Conservation (phyloP, 2,888 invertebrate species). For the Parthenolecanium corni region DNA sequence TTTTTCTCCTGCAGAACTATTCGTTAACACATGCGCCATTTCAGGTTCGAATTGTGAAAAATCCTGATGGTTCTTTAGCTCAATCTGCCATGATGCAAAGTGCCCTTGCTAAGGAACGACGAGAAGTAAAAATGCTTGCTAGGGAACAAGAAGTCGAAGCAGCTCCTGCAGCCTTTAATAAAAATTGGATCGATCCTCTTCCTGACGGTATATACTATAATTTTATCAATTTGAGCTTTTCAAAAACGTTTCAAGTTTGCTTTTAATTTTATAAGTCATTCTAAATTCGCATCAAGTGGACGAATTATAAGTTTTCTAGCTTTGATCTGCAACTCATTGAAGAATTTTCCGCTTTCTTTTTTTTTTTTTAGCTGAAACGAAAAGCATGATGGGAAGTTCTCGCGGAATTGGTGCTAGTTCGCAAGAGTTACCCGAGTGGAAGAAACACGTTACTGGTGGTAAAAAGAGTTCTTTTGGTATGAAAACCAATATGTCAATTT, state of each 20-base stretch:
- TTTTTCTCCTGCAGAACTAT: no score
- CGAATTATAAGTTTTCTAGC: no score
- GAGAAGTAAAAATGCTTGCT: slow-evolving; percentile 93
- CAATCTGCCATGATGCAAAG: slow-evolving; percentile 99
- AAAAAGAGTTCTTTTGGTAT: slow-evolving; percentile 97
- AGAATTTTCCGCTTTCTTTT: neutral
- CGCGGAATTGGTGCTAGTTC: slow-evolving; percentile 71
- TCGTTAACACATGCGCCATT: no score
- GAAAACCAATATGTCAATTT: slow-evolving; percentile 83
- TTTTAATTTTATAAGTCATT: neutral
- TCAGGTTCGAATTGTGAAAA: slow-evolving; percentile 71
- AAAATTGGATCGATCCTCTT: slow-evolving; percentile 93
- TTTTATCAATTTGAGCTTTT: slow-evolving; percentile 19
- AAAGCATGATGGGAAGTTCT: slow-evolving; percentile 33
- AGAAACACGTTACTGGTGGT: slow-evolving; percentile 94
- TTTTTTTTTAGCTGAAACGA: slow-evolving; percentile 9
- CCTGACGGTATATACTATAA: slow-evolving; percentile 53
- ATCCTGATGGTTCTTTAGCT: slow-evolving; percentile 96
- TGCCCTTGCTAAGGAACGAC: slow-evolving; percentile 89
- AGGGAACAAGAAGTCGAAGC: slow-evolving; percentile 85
- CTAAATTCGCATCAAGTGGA: no score
- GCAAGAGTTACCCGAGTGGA: slow-evolving; percentile 97
- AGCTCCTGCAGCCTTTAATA: slow-evolving; percentile 61
- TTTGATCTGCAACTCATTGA: neutral
- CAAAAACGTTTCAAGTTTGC: neutral